Evolutionary conservation across 2,113 vertebrate species (phyloP), one percentile per base, ranked within the genome.

Genomic region (Syrmaticus mikado): DNA sequence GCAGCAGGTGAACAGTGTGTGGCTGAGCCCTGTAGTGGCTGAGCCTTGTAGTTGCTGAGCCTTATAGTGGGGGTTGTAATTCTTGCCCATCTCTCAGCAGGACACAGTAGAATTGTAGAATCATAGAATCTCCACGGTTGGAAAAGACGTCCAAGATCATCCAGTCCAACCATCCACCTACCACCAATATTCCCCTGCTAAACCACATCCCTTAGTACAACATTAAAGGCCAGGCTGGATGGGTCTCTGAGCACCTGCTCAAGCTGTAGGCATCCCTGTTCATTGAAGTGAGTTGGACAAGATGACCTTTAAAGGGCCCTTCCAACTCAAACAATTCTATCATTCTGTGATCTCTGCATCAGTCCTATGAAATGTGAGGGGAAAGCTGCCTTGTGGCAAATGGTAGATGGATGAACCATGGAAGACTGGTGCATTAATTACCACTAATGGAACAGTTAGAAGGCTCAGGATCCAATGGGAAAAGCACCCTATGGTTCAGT

Each of bases 1-100:
- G 1, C 25, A 85, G 27, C 8, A 27, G 57, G 40, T 36, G 48
- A 68, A 27, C 5, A 55, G 40, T 6, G 8, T 0, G 1, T n/a
- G 43, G 34, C 46, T 36, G 41, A 71, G 46, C 17, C 28, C 52
- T 48, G 21, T 22, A 48, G 21, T 48, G 48, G 48, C 48, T 48
- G 46, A 48, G 21, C 46, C 21, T 46, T 46, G 46, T 46, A 21
- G 1, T 28, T 38, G 38, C 46, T 36, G 41, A 71, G 40, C 14
- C 32, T 58, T 25, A 8, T 0, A 4, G 46, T 40, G 83, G 16
- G 82, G 8, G 19, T 67, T 62, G 28, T 62, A 82, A 57, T 66
- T 67, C 76, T 71, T 75, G 10, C 14, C 50, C 6, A 1, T 61
- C 10, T 57, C 34, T 41, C 8, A 28, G 13, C 20, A 52, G 41